Conservation (phyloP, 2,113 vertebrate genomes). For the Ailuropoda melanoleuca region DNA sequence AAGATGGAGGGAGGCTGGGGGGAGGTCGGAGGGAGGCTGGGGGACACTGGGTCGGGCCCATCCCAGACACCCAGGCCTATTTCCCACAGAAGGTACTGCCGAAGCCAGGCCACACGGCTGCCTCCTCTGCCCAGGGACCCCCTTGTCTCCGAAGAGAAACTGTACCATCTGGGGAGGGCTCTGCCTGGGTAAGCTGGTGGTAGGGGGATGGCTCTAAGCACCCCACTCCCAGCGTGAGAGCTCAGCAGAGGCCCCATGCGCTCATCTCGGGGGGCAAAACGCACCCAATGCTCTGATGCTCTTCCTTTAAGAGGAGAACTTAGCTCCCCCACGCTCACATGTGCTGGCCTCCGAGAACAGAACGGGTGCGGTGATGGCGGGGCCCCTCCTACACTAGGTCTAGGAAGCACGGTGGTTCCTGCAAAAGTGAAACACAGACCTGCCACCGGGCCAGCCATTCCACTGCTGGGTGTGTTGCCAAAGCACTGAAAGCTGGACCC, state of each 20-base stretch:
- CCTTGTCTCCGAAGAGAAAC: not conserved
- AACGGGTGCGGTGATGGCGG: rapidly evolving
- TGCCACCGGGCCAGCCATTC: not conserved
- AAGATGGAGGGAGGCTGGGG: too few species aligned
- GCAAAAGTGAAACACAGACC: not conserved
- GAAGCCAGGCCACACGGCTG: too few species aligned
- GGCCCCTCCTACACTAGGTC: too few species aligned
- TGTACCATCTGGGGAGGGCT: not conserved
- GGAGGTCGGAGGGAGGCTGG: too few species aligned
- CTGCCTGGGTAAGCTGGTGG: not conserved
- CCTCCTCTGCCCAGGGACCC: too few species aligned
- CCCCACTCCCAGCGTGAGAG: not conserved
- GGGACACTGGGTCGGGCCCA: too few species aligned
- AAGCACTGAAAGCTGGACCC: not conserved
- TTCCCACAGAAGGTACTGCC: too few species aligned
- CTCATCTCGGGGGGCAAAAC: rapidly evolving
- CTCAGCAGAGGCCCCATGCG: not conserved
- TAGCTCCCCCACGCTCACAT: not conserved
- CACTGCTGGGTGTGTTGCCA: rapidly evolving
- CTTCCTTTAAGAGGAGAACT: too few species aligned
- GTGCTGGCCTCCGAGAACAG: not conserved
- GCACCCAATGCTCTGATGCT: not conserved
- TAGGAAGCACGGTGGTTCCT: too few species aligned
- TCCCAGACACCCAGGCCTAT: too few species aligned
- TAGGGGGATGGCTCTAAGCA: rapidly evolving